Evolutionary conservation across 2,888 invertebrate genomes (phyloP).

Genomic region (Steinernema hermaphroditum): DNA sequence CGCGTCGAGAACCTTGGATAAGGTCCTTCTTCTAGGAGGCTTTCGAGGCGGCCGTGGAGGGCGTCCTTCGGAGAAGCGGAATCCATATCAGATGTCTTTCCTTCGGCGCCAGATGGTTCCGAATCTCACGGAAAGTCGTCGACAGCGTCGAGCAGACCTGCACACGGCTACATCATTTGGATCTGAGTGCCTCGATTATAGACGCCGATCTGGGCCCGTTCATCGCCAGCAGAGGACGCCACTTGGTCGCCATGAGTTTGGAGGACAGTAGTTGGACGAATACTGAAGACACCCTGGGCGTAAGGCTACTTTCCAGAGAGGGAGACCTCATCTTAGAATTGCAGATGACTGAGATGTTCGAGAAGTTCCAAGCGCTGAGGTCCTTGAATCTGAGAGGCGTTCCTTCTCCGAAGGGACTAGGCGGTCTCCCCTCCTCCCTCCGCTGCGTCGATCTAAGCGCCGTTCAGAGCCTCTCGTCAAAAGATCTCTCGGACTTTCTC

Average conservation of each 20-base stretch:
- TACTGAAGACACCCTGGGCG: not conserved
- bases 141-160: constrained; percentile 44
- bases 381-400: not conserved
- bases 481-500: constrained; percentile 32
- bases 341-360: not conserved
- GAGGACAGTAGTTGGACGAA: constrained; percentile 49
- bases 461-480: constrained; percentile 18
- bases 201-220: constrained; percentile 13
- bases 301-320: not conserved
- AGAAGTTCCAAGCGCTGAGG: not conserved
- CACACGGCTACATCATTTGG: not conserved
- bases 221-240: constrained; percentile 33
- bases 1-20: not conserved
- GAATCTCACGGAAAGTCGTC: constrained; percentile 50
- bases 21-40: not conserved
- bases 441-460: constrained; percentile 36
- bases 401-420: not conserved
- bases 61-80: constrained; percentile 52
- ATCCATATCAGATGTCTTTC: constrained; percentile 45
- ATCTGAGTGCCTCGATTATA: constrained; percentile 31
- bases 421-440: constrained; percentile 13
- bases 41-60: constrained; percentile 43
- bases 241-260: constrained; percentile 41
- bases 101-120: constrained; percentile 55
- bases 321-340: not conserved